Evolutionary conservation across 2,888 invertebrate genomes (phyloP).

Genomic region (Trissolcus brochymenae): DNA sequence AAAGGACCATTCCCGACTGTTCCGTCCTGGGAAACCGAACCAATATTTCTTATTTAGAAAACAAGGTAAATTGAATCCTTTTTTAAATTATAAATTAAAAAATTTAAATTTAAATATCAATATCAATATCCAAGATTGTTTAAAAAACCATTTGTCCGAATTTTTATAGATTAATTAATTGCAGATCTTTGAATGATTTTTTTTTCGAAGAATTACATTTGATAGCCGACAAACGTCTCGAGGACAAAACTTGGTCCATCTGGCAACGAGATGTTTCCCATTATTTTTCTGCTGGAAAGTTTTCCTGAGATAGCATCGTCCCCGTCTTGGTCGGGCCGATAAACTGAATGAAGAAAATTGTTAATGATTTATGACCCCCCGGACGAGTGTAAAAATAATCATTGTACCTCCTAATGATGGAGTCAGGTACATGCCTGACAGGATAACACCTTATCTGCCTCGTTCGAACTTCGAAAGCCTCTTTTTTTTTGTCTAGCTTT

Average conservation of each 20-base stretch:
- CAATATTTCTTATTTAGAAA: constrained; percentile 70
- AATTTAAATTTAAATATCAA: no score
- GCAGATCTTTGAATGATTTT: no score
- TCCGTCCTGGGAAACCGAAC: constrained; percentile 73
- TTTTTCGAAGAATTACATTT: no score
- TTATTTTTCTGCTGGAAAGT: background rate
- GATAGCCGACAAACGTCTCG: no score
- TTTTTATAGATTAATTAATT: no score
- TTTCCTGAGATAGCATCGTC: background rate
- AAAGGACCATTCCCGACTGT: constrained; percentile 74
- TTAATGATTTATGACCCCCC: constrained; percentile 21
- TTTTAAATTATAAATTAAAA: no score
- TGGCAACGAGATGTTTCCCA: background rate
- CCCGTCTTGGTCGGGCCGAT: constrained; percentile 8
- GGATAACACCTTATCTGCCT: constrained; percentile 37
- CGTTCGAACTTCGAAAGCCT: constrained; percentile 20
- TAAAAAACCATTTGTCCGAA: no score
- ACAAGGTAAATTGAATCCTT: constrained; percentile 65
- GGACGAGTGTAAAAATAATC: constrained; percentile 30
- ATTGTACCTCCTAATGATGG: constrained; percentile 36
- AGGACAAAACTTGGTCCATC: background rate
- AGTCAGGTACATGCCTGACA: constrained; percentile 35
- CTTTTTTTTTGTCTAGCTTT: constrained; percentile 2
- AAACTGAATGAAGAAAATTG: constrained; percentile 7
- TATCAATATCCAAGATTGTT: no score